Conservation (phyloP, 2,113 vertebrate species). For the Lophius piscatorius region DNA sequence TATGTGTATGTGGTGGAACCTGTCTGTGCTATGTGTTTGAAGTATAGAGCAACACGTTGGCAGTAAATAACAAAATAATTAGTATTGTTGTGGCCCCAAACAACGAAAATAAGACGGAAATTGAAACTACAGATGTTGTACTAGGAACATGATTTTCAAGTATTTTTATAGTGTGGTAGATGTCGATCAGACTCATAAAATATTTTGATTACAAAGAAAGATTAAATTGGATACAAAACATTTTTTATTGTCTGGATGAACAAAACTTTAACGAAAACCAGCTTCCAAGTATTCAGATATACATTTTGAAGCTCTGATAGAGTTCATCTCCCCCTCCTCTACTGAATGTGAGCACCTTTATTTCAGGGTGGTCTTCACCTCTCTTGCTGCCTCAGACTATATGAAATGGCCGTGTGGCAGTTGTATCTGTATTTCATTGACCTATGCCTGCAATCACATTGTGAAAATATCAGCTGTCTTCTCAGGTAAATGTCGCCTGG, state of each 20-base stretch:
- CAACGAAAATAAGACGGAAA: no score
- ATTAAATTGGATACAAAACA: no score
- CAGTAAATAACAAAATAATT: no score
- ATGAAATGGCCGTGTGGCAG: conserved; percentile 25
- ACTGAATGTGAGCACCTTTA: conserved; percentile 6
- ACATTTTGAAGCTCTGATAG: no score
- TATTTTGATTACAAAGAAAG: not conserved
- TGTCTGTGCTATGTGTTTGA: no score
- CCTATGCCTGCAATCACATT: conserved; percentile 72
- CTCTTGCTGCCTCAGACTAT: conserved; percentile 18
- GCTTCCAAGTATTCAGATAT: no score
- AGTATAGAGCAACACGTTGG: no score
- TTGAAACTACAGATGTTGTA: not conserved
- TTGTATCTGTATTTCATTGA: conserved; percentile 62
- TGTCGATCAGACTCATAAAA: not conserved
- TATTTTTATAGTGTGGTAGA: not conserved
- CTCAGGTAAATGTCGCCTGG: conserved; percentile 66
- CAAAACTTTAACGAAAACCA: no score
- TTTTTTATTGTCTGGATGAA: no score
- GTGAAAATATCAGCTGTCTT: conserved; percentile 70
- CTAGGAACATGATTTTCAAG: not conserved
- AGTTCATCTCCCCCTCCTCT: not conserved
- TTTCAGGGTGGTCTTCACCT: conserved; percentile 8
- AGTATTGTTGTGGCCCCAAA: no score
- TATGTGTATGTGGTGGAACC: no score